Base-by-base conservation (phyloP, 2,797 vertebrate genomes). In the Centroberyx gerrardi region DNA sequence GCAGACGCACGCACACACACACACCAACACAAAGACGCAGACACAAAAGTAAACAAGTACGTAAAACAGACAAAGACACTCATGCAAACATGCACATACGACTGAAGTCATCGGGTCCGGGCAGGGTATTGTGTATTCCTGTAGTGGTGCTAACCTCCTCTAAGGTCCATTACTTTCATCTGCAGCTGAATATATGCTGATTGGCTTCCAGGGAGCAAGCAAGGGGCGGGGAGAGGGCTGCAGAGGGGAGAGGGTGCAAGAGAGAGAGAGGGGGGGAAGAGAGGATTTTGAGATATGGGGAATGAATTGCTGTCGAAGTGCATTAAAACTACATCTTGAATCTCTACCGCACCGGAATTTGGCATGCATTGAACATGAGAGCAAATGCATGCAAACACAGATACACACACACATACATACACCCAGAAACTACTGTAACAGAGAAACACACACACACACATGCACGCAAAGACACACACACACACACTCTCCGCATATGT, bases 241-340 rank as follows among this genome's bases (percentile, higher is more conserved):
- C 69, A 51, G 73, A 77, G 62, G 49, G 8, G 49, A 29, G 52
- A 55, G 58, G 38, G 72, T 62, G 80, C 31, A 76, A 53, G 71
- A 54, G 59, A 78, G 58, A 27, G 68, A 14, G 52, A 65, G 33
- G 54, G 18, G 36, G 38, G 15, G n/a, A 36, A 12, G 48, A 10
- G 48, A 28, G 42, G 61, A 63, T 68, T 80, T 71, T 55, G 49
- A 87, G 83, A 80, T 77, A 69, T 81, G 73, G 78, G 68, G 93
- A 91, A 95, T 95, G 92, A 95, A 95, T 94, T 93, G 93, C 84
- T 94, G 91, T 94, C 92, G 56, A 82, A 84, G 71, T 83, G 80
- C 73, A 92, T 88, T 87, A 76, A 89, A 92, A 87, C 68, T 59
- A 80, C 58, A 78, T 87, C 68, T 85, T 71, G 51, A 86, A 80